Evolutionary conservation across 2,888 invertebrate genomes (phyloP), one percentile per base, ranked within the genome.

Genomic region (Lypha dubia): DNA sequence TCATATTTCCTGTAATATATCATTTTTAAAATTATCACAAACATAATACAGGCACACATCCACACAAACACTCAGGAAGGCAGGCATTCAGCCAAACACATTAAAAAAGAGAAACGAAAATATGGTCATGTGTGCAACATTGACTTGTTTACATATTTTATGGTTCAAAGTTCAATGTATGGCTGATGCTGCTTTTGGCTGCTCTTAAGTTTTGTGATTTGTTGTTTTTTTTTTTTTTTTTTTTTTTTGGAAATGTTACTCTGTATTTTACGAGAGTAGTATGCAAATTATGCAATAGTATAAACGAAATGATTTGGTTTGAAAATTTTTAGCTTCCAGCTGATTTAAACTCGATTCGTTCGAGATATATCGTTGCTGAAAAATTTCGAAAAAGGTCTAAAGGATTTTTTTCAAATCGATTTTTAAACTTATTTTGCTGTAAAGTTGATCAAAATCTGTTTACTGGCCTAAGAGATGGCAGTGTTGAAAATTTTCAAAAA

Each of bases 1-100:
- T 83, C 83, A 83, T 79, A 67, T 79, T 83, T 83, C 83, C 62
- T 70, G 63, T 53, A 83, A 83, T 74, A 74, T 70, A 74, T 83
- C 79, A 79, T 77, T 63, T 74, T 35, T 3, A 32, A 68, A 79
- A 51, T 70, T 70, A 70, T 68, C 15, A 53, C 53, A 53, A 56
- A 56, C 49, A 49, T 41, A 17, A 51, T 28, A n/a, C 53, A 15
- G 0, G 15, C 11, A 63, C 5, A 73, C 8, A 60, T n/a, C 41
- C 15, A 32, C 38, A 4, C 38, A 53, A 7, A 17, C 17, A 6
- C n/a, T 13, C 44, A 46, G 17, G 17, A 44, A 13, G 3, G 28
- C 32, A 6, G 32, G 32, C 32, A 32, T 32, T 4, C 32, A 32
- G 5, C 0, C n/a, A 46, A 1, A 7, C 5, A 20, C 9, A 28